Base-by-base conservation (phyloP, 2,113 vertebrate genomes). In the Anoplopoma fimbria region DNA sequence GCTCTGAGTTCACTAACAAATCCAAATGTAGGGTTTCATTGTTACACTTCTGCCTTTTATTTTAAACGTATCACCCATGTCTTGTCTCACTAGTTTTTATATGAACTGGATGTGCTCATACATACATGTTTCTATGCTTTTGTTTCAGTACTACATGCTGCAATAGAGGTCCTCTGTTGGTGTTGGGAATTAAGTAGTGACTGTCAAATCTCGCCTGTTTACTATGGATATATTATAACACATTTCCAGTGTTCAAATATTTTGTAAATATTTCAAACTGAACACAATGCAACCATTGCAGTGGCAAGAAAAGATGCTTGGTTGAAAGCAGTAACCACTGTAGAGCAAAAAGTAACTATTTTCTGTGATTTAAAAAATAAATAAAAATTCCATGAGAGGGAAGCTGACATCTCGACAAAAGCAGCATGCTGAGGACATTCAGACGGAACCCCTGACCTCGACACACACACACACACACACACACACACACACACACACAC, bases 341-440 rank as follows among this genome's bases (percentile, higher is more conserved):
- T 72, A 9, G 61, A 69, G 55, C 55, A 77, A 82, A 73, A 82
- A 75, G 51, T 77, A 69, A 81, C 70, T 64, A 47, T 78, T 83
- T 79, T 64, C 68, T 69, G 67, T 9, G 58, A 81, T 81, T 85
- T 90, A n/a, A n/a, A n/a, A n/a, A n/a, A n/a, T n/a, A n/a, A n/a
- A n/a, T n/a, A n/a, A n/a, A n/a, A n/a, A n/a, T 77, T 34, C 21
- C 58, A 55, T 72, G 69, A 82, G 58, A 69, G 68, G n/a, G 72
- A 77, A 79, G 53, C 82, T 72, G 82, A 75, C 81, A 55, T 83
- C 79, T 74, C 42, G 33, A 63, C 69, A 79, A 84, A 84, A 42
- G 42, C 23, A 74, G 45, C 84, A 68, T 53, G 70, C 86, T 85
- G 83, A 40, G 81, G 64, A 51, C 63, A 77, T 79, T 81, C 74